Evolutionary conservation across 37 sponge, comb jelly and placozoan species (phyloP).

Genomic region (Chondrosia reniformis): DNA sequence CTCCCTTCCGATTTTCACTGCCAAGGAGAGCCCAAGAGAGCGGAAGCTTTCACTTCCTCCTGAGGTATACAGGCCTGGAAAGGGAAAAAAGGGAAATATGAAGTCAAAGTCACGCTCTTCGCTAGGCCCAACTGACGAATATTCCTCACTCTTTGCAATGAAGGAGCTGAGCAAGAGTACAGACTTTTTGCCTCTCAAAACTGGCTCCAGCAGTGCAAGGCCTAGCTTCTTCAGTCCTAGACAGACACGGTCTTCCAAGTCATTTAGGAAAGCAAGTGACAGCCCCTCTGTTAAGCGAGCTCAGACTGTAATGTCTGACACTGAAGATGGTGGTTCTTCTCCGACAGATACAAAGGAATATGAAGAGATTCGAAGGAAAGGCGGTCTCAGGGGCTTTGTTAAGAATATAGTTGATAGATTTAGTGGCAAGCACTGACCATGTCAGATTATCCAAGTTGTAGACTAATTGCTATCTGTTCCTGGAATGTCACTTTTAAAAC

Average conservation of each 20-base stretch:
- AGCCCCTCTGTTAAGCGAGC: background rate
- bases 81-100: background rate
- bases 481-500: no score
- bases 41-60: no score
- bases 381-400: conserved; percentile 8
- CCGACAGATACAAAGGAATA: background rate
- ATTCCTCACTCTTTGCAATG: background rate
- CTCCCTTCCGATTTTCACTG: background rate
- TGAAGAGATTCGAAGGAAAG: background rate
- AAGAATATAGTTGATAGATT: background rate
- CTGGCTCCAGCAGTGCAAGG: background rate
- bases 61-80: background rate
- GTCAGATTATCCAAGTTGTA: no score
- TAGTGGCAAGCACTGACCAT: no score
- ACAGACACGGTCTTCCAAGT: background rate
- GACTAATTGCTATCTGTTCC: no score
- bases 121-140: background rate
- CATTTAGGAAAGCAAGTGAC: background rate
- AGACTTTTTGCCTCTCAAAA: background rate
- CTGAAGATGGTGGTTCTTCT: background rate
- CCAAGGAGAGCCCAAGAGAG: background rate
- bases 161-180: conserved; percentile 4
- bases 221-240: background rate
- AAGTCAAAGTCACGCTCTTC: background rate
- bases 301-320: no score